phyloP scores from a whole-genome alignment of 2,797 vertebrate species.

The Rhincodon typus region DNA sequence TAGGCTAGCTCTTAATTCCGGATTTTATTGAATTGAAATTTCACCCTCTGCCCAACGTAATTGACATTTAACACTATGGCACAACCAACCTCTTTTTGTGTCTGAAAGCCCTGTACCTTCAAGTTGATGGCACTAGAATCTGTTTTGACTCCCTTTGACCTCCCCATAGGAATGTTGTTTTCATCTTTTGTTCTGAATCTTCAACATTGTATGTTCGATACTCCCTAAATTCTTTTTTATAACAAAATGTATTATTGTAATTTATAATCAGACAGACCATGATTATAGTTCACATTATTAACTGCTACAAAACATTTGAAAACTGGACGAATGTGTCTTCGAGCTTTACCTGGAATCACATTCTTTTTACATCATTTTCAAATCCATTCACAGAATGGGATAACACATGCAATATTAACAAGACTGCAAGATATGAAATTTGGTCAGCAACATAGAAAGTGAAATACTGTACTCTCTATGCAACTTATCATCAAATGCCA shows the following conservation, averaged over 20 bases:
- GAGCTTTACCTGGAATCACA: not conserved
- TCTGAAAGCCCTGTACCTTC: too few relatives aligned
- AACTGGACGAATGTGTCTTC: not conserved
- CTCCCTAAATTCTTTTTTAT: not conserved
- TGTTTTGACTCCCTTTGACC: too few relatives aligned
- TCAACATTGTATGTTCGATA: not conserved
- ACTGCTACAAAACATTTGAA: not conserved
- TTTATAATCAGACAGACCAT: not conserved
- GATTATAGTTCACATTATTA: not conserved
- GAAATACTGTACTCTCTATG: not conserved
- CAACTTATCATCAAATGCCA: conserved; percentile 1
- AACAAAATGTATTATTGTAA: not conserved
- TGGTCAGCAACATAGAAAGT: not conserved
- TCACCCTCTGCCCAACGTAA: too few relatives aligned
- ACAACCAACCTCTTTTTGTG: too few relatives aligned
- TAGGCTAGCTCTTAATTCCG: too few relatives aligned
- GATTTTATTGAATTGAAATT: too few relatives aligned
- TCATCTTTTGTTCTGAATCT: too few relatives aligned
- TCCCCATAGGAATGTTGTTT: too few relatives aligned
- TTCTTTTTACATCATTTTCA: not conserved
- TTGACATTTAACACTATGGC: too few relatives aligned
- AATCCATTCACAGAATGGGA: not conserved
- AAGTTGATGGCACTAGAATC: too few relatives aligned
- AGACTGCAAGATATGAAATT: not conserved
- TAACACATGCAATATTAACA: conserved; percentile 17